Conservation (phyloP, 37 sponge, comb jelly and placozoan species). For the Halisarca cf. caerulea region DNA sequence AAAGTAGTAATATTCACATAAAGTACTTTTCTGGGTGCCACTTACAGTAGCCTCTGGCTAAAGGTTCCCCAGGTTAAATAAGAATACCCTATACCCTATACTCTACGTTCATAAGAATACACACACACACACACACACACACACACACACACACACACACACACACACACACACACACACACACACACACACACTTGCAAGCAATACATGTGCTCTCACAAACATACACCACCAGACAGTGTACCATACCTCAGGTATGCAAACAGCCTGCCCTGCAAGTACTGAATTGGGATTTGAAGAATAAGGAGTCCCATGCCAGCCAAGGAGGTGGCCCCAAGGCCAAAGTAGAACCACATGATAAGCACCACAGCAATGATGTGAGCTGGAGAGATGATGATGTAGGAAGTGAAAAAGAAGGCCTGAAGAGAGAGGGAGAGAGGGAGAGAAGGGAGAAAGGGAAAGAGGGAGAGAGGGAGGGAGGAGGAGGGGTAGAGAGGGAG, state of each 20-base stretch:
- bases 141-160: too few species aligned
- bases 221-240: too few species aligned
- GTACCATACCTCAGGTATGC: neutral
- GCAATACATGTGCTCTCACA: too few species aligned
- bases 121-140: too few species aligned
- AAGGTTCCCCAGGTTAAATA: too few species aligned
- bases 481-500: neutral
- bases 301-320: constrained; percentile 23
- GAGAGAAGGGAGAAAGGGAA: neutral
- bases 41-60: too few species aligned
- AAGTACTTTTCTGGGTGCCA: too few species aligned
- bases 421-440: constrained; percentile 6
- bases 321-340: constrained; percentile 38
- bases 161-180: too few species aligned
- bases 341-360: constrained; percentile 61
- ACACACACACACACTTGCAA: too few species aligned
- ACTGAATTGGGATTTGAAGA: constrained; percentile 48
- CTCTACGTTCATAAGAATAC: too few species aligned
- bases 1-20: too few species aligned
- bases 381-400: constrained; percentile 49
- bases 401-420: constrained; percentile 58
- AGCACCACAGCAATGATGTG: constrained; percentile 48
- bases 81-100: too few species aligned
- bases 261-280: neutral
- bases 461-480: neutral